Percentiles rank a stretch among this genome's conserved stretches.
Evolutionary conservation across 2,797 vertebrate genomes (phyloP).

Genomic region (Peromyscus attwateri): DNA sequence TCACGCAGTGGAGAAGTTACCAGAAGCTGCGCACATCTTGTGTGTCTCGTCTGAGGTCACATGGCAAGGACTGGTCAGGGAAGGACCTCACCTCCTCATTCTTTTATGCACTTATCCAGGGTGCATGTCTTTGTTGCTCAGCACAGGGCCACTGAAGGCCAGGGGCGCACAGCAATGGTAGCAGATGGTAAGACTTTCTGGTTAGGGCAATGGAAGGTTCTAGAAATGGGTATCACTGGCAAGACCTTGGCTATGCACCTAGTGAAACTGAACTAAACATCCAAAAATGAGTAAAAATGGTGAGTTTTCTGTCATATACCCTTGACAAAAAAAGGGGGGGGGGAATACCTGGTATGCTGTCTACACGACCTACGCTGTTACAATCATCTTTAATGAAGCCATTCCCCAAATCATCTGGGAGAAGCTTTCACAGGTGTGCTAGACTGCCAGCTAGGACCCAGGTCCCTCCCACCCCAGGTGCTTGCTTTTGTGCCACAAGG

Average conservation of each 20-base stretch:
- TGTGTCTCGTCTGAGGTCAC: background rate
- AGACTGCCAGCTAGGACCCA: background rate
- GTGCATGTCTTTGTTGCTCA: background rate
- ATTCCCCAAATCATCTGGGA: background rate
- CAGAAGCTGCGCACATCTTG: background rate
- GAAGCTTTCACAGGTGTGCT: background rate
- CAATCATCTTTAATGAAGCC: background rate
- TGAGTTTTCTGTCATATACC: fast-evolving
- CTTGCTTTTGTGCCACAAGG: background rate
- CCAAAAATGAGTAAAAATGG: background rate
- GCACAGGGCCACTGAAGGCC: background rate
- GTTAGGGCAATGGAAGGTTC: background rate
- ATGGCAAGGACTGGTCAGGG: background rate
- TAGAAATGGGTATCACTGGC: background rate
- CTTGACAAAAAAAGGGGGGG: background rate
- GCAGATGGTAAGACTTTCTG: background rate
- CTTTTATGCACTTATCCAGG: background rate
- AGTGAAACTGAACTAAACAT: too few relatives aligned
- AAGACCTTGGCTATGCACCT: fast-evolving
- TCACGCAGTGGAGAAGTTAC: background rate
- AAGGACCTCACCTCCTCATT: background rate
- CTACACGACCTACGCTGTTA: background rate
- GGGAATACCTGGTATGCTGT: background rate
- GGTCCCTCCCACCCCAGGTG: background rate
- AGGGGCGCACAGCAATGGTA: fast-evolving